These are phyloP conservation scores for Lithophane ornitopus DNA, from an alignment of 2,888 invertebrate genomes.

Conservation along the genomic window DNA sequence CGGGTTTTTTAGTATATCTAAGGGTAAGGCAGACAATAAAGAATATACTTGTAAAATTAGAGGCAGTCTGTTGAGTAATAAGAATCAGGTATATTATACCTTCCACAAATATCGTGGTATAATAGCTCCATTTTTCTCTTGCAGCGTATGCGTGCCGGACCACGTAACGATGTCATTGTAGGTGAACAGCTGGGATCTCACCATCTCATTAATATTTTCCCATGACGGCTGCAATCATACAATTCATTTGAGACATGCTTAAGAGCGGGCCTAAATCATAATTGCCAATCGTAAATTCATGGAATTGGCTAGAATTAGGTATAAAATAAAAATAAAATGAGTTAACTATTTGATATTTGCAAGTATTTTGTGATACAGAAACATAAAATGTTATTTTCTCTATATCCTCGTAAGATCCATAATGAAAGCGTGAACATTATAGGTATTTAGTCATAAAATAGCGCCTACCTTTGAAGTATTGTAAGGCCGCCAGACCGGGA, in stretches of 20 bases:
- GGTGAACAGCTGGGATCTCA: too few relatives aligned
- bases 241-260: not conserved
- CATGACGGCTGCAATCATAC: conserved; percentile 54
- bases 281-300: too few relatives aligned
- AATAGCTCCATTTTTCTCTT: conserved; percentile 39
- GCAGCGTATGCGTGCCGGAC: conserved; percentile 57
- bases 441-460: too few relatives aligned
- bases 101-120: conserved; percentile 71
- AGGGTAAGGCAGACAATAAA: not conserved
- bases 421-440: too few relatives aligned
- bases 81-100: conserved; percentile 45
- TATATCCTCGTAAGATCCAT: too few relatives aligned
- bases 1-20: not conserved
- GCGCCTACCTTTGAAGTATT: conserved; percentile 43
- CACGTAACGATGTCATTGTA: conserved; percentile 33
- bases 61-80: not conserved
- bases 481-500: conserved; percentile 63
- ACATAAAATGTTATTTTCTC: too few relatives aligned
- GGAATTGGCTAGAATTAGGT: too few relatives aligned
- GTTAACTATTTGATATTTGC: too few relatives aligned
- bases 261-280: too few relatives aligned
- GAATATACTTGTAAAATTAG: not conserved
- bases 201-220: too few relatives aligned
- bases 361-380: too few relatives aligned
- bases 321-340: too few relatives aligned